A percentile compares a stretch with the other conserved stretches of the same genome.
Conservation (phyloP, 2,113 vertebrate species). For the Pogonocichla stellata region DNA sequence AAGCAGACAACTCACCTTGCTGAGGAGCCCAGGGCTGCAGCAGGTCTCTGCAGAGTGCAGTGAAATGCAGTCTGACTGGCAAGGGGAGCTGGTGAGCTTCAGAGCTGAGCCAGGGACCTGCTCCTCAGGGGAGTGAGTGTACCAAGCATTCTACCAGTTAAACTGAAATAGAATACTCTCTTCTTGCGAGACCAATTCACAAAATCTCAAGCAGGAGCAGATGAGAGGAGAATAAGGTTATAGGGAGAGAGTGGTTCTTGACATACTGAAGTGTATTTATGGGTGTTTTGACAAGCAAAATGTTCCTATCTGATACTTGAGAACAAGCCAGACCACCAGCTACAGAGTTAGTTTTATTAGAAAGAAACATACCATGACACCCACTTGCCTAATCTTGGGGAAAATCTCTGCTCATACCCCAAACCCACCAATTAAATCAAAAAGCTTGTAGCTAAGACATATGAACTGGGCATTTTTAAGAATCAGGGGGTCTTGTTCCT, state of each 20-base stretch:
- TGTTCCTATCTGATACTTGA: neutral
- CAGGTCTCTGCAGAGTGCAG: neutral
- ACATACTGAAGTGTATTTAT: neutral
- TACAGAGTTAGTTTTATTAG: neutral
- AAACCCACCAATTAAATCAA: neutral
- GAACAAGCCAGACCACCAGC: neutral
- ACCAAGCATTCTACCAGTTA: neutral
- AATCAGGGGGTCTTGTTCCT: neutral
- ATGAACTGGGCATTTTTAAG: neutral
- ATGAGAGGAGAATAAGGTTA: neutral
- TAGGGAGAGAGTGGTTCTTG: neutral
- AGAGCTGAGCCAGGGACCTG: neutral
- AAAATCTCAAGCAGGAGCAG: neutral
- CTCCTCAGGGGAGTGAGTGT: neutral
- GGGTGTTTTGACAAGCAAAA: neutral
- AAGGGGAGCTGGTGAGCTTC: rapidly evolving
- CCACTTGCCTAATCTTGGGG: neutral
- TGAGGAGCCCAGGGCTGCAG: neutral
- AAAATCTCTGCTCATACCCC: neutral
- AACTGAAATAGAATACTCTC: neutral
- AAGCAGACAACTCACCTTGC: neutral
- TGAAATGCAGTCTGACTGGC: neutral
- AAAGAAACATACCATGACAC: neutral
- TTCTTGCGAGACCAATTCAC: neutral
- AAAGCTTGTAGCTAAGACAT: neutral